These are phyloP conservation scores for Anthopleura xanthogrammica DNA, from an alignment of 92 coral and sea anemone species.

Conservation along the genomic window DNA sequence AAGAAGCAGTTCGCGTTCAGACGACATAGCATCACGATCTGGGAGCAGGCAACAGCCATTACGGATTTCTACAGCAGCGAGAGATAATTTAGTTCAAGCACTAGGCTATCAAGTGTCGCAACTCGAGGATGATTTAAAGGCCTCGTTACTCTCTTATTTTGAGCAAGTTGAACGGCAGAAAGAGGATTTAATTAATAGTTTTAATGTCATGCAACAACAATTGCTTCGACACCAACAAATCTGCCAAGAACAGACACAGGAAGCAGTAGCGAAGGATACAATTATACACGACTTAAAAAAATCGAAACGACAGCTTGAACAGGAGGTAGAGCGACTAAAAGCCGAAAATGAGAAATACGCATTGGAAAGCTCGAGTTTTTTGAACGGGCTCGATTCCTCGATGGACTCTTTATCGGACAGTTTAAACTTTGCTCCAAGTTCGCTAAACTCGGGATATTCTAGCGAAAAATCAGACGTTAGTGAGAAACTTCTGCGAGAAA, in stretches of 20 bases:
- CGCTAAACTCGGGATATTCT: constrained; percentile 48
- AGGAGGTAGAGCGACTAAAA: constrained; percentile 52
- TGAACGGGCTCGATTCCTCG: constrained; percentile 36
- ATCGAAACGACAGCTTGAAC: constrained; percentile 58
- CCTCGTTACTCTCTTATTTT: constrained; percentile 64
- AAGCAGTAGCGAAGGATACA: constrained; percentile 60
- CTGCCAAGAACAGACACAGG: constrained; percentile 65
- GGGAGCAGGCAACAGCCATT: constrained; percentile 3
- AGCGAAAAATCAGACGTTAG: constrained; percentile 53
- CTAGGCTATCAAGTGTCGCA: constrained; percentile 75
- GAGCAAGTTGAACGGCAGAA: constrained; percentile 83
- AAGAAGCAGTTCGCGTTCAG: constrained; percentile 19
- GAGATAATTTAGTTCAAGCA: constrained; percentile 64
- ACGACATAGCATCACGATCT: constrained; percentile 3
- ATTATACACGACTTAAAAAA: constrained; percentile 53
- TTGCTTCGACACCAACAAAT: constrained; percentile 65
- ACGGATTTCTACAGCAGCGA: constrained; percentile 41
- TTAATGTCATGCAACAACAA: constrained; percentile 77
- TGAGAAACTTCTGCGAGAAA: constrained; percentile 67
- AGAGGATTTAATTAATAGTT: constrained; percentile 76
- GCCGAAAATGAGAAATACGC: constrained; percentile 24
- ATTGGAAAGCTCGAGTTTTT: constrained; percentile 23
- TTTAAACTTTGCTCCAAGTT: constrained; percentile 40
- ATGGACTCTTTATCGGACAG: constrained; percentile 50
- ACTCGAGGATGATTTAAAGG: constrained; percentile 82